A percentile compares a stretch with the other conserved stretches of the same genome.
Evolutionary conservation across 2,797 vertebrate genomes (phyloP).

Genomic region (Sebastes diploproa): DNA sequence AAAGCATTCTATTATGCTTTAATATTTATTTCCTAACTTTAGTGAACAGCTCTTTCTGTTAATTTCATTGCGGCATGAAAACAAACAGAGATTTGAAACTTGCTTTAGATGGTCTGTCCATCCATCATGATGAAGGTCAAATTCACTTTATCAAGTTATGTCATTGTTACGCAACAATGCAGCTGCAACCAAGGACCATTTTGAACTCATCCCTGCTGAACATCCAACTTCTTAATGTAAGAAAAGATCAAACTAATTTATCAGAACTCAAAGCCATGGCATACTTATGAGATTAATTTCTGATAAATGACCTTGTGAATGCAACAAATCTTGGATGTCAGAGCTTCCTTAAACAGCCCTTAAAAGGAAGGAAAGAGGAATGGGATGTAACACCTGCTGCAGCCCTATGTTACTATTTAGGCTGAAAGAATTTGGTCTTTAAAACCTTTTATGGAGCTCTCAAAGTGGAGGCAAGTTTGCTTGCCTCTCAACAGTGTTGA

Average conservation of each 20-base stretch:
- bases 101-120: not conserved
- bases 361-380: not conserved
- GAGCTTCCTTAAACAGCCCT: not conserved
- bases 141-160: not conserved
- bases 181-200: not conserved
- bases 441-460: not conserved
- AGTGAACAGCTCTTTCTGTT: not conserved
- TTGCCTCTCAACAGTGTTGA: not conserved
- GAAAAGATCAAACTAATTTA: not conserved
- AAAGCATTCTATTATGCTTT: not conserved
- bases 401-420: not conserved
- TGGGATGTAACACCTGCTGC: not conserved
- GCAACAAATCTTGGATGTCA: not conserved
- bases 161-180: not conserved
- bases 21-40: not conserved
- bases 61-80: not conserved
- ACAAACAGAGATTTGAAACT: not conserved
- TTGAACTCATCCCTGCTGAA: not conserved
- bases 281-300: not conserved
- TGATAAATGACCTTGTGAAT: not conserved
- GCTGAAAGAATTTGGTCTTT: not conserved
- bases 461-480: not conserved
- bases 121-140: not conserved
- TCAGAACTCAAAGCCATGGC: not conserved
- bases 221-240: not conserved